Evolutionary conservation across 2,888 invertebrate genomes (phyloP).

Genomic region (Acleris sparsana): DNA sequence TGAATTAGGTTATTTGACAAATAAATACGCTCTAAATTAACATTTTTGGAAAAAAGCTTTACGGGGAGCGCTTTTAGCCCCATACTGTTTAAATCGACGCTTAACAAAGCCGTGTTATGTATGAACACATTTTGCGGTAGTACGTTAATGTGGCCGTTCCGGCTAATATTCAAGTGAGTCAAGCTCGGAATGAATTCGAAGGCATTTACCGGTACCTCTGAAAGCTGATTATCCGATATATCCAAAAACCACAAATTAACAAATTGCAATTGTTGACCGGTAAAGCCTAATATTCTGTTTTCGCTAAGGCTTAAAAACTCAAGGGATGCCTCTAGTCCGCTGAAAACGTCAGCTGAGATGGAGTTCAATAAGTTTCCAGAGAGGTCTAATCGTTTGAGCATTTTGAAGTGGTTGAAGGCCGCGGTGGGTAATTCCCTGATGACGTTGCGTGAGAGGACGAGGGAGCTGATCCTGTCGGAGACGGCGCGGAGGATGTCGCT

Average conservation of each 20-base stretch:
- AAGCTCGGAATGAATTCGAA: constrained; percentile 87
- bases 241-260: constrained; percentile 87
- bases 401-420: constrained; percentile 91
- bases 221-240: constrained; percentile 90
- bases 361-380: constrained; percentile 90
- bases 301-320: constrained; percentile 88
- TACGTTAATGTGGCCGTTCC: constrained; percentile 87
- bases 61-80: constrained; percentile 89
- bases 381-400: constrained; percentile 88
- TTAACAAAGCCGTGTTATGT: constrained; percentile 86
- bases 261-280: constrained; percentile 85
- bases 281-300: constrained; percentile 88
- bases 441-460: constrained; percentile 92
- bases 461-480: constrained; percentile 87
- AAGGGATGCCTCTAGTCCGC: constrained; percentile 89
- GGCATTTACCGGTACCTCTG: constrained; percentile 87
- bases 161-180: constrained; percentile 89
- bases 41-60: constrained; percentile 87
- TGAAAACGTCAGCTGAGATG: constrained; percentile 89
- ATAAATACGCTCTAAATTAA: constrained; percentile 86
- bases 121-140: constrained; percentile 87
- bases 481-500: constrained; percentile 89
- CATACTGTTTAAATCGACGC: constrained; percentile 89
- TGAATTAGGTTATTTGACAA: constrained; percentile 89
- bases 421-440: constrained; percentile 92